Conservation (phyloP, 2,113 vertebrate genomes). For the Cheirogaleus medius region DNA sequence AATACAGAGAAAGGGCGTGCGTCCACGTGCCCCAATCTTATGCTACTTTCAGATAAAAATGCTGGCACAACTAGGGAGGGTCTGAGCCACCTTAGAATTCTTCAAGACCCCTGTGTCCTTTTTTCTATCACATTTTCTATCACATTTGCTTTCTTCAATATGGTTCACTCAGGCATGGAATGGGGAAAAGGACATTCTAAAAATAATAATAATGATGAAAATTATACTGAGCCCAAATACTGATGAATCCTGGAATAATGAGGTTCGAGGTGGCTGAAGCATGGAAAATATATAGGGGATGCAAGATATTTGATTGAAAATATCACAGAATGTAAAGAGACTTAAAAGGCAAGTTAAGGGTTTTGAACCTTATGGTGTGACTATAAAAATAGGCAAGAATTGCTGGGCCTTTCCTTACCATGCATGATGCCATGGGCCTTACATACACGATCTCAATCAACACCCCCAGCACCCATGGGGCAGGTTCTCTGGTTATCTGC, state of each 20-base stretch:
- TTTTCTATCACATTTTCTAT: too few species aligned
- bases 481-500: background rate
- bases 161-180: background rate
- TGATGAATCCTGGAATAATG: background rate
- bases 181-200: background rate
- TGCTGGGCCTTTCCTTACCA: background rate
- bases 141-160: background rate
- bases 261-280: background rate
- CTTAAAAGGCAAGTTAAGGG: background rate
- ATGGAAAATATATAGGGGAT: background rate
- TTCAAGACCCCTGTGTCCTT: background rate
- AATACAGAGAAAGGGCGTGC: background rate
- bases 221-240: background rate
- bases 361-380: background rate
- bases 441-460: background rate
- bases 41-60: background rate
- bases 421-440: background rate
- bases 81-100: background rate
- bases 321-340: background rate
- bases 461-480: too few species aligned
- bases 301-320: background rate
- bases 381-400: background rate
- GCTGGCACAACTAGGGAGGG: accelerated
- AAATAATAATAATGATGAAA: background rate
- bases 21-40: too few species aligned